Evolutionary conservation across 2,113 vertebrate genomes (phyloP).

Genomic region (Oplegnathus fasciatus): DNA sequence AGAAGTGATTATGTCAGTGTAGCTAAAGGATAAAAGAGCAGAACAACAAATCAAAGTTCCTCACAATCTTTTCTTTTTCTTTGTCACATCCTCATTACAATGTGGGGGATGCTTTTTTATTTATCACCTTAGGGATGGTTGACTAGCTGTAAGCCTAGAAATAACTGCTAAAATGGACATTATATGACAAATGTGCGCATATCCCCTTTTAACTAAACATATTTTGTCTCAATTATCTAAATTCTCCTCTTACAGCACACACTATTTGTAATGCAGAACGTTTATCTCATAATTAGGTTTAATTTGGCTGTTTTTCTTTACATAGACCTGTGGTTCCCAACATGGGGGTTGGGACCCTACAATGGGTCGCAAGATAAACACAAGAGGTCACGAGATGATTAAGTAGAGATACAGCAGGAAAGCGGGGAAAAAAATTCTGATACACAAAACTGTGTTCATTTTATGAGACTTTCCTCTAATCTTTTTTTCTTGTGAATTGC

Average conservation of each 20-base stretch:
- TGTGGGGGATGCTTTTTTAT: neutral
- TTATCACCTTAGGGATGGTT: neutral
- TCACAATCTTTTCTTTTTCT: neutral
- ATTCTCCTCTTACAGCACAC: neutral
- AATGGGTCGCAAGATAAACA: neutral
- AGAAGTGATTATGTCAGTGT: constrained; percentile 37
- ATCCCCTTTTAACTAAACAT: neutral
- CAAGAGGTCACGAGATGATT: neutral
- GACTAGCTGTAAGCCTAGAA: neutral
- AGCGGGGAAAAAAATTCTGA: too few relatives aligned
- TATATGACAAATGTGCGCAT: neutral
- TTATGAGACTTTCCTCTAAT: neutral
- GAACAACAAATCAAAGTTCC: constrained; percentile 11
- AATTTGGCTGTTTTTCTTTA: neutral
- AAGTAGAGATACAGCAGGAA: neutral
- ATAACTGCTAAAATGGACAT: neutral
- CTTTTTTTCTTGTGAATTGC: neutral
- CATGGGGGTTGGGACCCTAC: neutral
- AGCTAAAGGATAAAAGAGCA: constrained; percentile 13
- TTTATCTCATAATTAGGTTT: neutral
- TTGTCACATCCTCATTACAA: neutral
- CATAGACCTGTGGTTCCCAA: neutral
- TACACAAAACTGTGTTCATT: too few relatives aligned
- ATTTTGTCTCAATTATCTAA: neutral
- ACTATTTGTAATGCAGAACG: neutral